Evolutionary conservation across 2,113 vertebrate genomes (phyloP), one percentile per base, ranked within the genome.

Genomic region (Parus major): DNA sequence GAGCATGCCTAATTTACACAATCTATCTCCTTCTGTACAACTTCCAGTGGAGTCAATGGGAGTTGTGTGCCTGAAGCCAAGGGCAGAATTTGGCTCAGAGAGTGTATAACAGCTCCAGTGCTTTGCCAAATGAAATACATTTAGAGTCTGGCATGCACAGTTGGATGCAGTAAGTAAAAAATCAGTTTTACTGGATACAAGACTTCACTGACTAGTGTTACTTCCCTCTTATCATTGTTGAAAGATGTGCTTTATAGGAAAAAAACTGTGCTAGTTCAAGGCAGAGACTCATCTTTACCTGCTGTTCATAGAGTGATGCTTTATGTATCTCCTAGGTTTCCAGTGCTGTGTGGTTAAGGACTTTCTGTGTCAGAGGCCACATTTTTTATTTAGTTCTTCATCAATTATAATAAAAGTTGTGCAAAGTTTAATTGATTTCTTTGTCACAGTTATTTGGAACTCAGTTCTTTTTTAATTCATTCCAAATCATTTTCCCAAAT

Each of bases 121-220:
- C 76, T 95, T 93, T 94, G 86, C 92, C 91, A 97, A 96, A 97
- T 97, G 85, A 97, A 96, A 96, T 94, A 94, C 82, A 97, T 97
- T 95, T 97, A 83, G 94, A 82, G 63, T 95, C 82, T 96, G 96
- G 92, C 96, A 96, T 94, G 94, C 91, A 96, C 94, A 94, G 92
- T 85, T 95, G 93, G 94, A 92, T 88, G 81, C 64, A 90, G 81
- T 85, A 95, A 95, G 87, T 85, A 91, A 94, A 95, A 96, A 95
- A 96, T 93, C 95, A 96, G 87, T 92, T 96, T 93, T 69, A 44
- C 79, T 90, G 68, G 90, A 23, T 85, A 70, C 59, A 73, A 88
- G 59, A 21, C 50, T 91, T 91, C 70, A 91, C 59, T 90, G 84
- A 52, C 66, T 95, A 80, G 82, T 69, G 84, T 61, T 87, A 8